Conservation (phyloP, 2,888 invertebrate species). For the Meliscaeva auricollis region DNA sequence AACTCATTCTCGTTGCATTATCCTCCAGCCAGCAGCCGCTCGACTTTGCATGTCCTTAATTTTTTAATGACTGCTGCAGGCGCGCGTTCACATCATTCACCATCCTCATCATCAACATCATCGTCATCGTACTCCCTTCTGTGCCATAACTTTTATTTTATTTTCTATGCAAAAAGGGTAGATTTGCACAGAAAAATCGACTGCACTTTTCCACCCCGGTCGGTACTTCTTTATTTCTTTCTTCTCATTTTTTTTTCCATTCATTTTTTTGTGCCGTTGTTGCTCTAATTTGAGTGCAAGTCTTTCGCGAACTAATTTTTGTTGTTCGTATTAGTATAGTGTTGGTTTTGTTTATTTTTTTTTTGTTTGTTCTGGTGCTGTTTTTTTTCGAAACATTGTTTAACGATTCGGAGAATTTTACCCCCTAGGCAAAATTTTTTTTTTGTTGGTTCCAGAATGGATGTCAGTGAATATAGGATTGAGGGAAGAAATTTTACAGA, state of each 20-base stretch:
- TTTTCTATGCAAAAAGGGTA: constrained; percentile 39
- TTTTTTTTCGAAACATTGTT: constrained; percentile 58
- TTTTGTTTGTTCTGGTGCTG: background rate
- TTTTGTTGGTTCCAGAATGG: constrained; percentile 47
- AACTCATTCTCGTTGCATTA: constrained; percentile 69
- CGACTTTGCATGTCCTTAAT: constrained; percentile 76
- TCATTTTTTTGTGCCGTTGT: constrained; percentile 17
- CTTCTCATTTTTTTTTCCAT: constrained; percentile 29
- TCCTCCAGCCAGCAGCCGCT: constrained; percentile 71
- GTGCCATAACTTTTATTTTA: constrained; percentile 26
- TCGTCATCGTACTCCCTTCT: background rate
- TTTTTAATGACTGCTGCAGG: constrained; percentile 75
- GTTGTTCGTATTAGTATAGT: constrained; percentile 17
- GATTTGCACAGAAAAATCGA: constrained; percentile 23
- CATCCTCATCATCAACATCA: constrained; percentile 38
- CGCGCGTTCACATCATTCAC: constrained; percentile 74
- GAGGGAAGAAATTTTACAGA: constrained; percentile 46
- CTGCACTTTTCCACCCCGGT: constrained; percentile 43
- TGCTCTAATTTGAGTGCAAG: constrained; percentile 70
- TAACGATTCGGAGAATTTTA: constrained; percentile 66
- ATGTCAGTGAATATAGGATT: constrained; percentile 28
- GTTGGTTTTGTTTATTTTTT: constrained; percentile 9
- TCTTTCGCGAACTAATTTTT: constrained; percentile 58
- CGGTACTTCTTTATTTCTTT: constrained; percentile 34
- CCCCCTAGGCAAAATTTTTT: constrained; percentile 51